These are phyloP conservation scores for Pherbina coryleti DNA, from an alignment of 2,888 invertebrate genomes.

Conservation along the genomic window DNA sequence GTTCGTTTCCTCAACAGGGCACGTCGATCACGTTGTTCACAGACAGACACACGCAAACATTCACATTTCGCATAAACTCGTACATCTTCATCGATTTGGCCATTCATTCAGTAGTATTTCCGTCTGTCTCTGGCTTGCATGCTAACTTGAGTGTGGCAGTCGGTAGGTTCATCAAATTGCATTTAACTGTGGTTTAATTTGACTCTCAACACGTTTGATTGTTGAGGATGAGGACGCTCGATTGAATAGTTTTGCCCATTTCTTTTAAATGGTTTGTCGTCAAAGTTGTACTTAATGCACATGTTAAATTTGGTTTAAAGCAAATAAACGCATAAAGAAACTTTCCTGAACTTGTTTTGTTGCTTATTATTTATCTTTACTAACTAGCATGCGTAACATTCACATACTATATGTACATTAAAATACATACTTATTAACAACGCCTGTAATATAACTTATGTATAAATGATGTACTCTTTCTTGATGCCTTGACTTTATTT, in stretches of 20 bases:
- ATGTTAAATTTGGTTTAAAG: background rate
- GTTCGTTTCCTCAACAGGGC: constrained; percentile 11
- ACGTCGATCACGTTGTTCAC: constrained; percentile 16
- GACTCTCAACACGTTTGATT: background rate
- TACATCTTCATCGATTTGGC: constrained; percentile 13
- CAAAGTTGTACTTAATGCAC: background rate
- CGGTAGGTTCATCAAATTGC: constrained; percentile 61
- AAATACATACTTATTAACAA: too few relatives aligned
- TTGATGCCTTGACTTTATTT: too few relatives aligned
- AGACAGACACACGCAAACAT: background rate
- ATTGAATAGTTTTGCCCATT: background rate
- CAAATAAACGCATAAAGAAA: background rate
- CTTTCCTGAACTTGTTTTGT: too few relatives aligned
- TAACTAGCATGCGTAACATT: too few relatives aligned
- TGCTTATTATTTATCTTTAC: too few relatives aligned
- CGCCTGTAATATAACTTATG: too few relatives aligned
- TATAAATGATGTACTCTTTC: too few relatives aligned
- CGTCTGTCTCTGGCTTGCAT: background rate
- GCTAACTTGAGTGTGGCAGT: constrained; percentile 40
- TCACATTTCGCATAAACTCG: background rate
- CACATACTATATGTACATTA: too few relatives aligned
- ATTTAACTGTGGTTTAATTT: constrained; percentile 64
- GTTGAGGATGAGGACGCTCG: constrained; percentile 7
- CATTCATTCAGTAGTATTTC: background rate
- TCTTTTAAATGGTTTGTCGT: background rate